Percentiles rank a stretch among this genome's conserved stretches.
These are phyloP conservation scores for Kryphioiulus occultus DNA, from an alignment of 2,888 invertebrate genomes.

Conservation along the genomic window DNA sequence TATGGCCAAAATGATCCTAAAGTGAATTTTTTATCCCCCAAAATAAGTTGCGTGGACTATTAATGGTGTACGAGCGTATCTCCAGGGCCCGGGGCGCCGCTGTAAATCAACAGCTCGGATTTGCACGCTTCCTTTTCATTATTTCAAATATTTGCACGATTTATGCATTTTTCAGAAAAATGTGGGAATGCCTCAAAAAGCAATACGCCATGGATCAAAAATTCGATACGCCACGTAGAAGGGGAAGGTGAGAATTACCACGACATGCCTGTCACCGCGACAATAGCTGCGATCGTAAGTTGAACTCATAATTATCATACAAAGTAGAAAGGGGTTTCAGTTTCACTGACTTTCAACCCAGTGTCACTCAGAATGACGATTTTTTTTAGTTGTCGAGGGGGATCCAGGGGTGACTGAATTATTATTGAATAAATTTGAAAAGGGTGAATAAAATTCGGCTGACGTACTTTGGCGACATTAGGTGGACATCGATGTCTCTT, in stretches of 20 bases:
- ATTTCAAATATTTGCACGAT: background rate
- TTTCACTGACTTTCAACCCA: too few species aligned
- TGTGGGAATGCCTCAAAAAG: background rate
- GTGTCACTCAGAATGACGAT: too few species aligned
- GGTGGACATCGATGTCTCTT: too few species aligned
- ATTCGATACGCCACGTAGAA: background rate
- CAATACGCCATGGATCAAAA: background rate
- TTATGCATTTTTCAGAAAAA: background rate
- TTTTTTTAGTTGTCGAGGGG: too few species aligned
- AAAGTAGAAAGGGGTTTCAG: too few species aligned
- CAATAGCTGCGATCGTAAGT: too few species aligned
- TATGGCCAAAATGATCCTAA: background rate
- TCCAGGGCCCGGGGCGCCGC: background rate
- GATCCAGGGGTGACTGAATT: too few species aligned
- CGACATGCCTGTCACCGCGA: background rate
- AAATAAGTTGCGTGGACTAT: background rate
- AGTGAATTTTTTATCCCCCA: background rate
- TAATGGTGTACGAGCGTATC: background rate
- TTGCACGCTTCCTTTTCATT: background rate
- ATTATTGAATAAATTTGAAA: too few species aligned
- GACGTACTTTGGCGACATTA: too few species aligned
- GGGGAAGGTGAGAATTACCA: background rate
- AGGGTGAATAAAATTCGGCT: too few species aligned
- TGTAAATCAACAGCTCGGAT: background rate
- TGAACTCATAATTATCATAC: too few species aligned